Evolutionary conservation across 2,113 vertebrate genomes (phyloP).

Genomic region (Ceyx margarethae): DNA sequence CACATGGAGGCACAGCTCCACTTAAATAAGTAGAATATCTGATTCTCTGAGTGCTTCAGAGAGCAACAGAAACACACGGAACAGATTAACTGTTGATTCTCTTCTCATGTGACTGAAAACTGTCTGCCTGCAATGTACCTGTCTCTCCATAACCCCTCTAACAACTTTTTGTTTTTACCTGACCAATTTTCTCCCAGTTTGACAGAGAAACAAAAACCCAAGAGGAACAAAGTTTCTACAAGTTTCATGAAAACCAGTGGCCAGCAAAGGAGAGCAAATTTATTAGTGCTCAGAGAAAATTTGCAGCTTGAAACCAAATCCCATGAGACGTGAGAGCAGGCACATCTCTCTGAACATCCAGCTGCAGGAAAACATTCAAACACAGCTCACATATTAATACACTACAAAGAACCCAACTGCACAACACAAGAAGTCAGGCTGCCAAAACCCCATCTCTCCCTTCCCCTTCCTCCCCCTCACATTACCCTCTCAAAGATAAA

Average conservation of each 20-base stretch:
- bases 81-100: neutral
- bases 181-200: neutral
- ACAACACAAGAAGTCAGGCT: neutral
- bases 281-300: neutral
- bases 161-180: neutral
- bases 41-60: neutral
- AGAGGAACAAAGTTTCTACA: constrained; percentile 9
- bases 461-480: neutral
- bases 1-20: neutral
- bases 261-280: constrained; percentile 4
- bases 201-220: neutral
- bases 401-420: neutral
- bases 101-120: neutral
- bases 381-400: neutral
- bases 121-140: neutral
- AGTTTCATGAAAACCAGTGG: constrained; percentile 2
- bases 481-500: neutral
- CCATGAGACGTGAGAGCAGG: neutral
- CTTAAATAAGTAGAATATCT: neutral
- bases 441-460: neutral
- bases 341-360: neutral
- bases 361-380: neutral
- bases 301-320: neutral
- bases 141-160: neutral
- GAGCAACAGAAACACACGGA: neutral